Evolutionary conservation across 2,797 vertebrate species (phyloP).

Genomic region (Hirundo rustica): DNA sequence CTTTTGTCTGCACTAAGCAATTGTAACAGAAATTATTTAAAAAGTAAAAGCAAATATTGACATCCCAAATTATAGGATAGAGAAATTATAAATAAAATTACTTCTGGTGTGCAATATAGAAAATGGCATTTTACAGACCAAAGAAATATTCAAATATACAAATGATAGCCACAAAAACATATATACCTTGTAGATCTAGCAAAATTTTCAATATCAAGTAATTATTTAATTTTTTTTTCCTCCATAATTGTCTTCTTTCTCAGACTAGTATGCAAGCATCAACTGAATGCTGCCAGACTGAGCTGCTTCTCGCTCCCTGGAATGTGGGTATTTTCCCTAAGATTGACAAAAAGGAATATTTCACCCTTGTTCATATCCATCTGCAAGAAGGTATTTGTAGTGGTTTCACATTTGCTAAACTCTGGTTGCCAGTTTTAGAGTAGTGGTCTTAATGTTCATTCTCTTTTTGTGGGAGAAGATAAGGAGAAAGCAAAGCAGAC

Average conservation of each 20-base stretch:
- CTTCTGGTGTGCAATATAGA: rapidly evolving
- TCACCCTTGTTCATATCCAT: not conserved
- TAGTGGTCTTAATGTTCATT: too few relatives aligned
- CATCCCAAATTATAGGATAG: not conserved
- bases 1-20: not conserved
- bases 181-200: not conserved
- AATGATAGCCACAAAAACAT: not conserved
- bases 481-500: too few relatives aligned
- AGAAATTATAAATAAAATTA: not conserved
- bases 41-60: not conserved
- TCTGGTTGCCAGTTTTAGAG: too few relatives aligned
- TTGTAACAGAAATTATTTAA: not conserved
- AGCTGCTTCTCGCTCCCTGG: not conserved
- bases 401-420: too few relatives aligned
- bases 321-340: not conserved
- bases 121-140: not conserved
- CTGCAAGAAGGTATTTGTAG: not conserved
- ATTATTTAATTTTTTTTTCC: not conserved
- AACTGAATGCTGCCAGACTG: not conserved
- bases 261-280: not conserved
- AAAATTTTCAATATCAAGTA: not conserved
- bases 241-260: not conserved
- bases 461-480: too few relatives aligned
- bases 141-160: not conserved
- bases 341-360: not conserved